Evolutionary conservation across 2,113 vertebrate genomes (phyloP).

Genomic region (Oreochromis aureus): DNA sequence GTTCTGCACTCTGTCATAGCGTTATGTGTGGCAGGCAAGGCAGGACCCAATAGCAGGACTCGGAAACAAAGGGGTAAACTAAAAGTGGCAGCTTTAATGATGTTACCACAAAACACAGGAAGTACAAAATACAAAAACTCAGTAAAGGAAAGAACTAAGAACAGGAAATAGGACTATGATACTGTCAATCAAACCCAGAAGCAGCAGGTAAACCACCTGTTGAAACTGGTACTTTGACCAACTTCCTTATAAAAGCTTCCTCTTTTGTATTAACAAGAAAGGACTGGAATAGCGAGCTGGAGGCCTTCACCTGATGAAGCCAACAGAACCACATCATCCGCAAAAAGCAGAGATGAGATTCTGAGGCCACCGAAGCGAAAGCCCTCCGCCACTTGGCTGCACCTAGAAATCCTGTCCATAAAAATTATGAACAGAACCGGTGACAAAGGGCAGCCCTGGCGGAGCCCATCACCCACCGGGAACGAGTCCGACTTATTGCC

Average conservation of each 20-base stretch:
- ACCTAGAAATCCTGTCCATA: too few relatives aligned
- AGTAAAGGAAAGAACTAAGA: neutral
- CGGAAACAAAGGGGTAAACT: fast-evolving
- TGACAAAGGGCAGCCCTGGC: too few relatives aligned
- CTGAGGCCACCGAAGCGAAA: too few relatives aligned
- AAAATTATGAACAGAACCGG: too few relatives aligned
- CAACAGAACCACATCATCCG: too few relatives aligned
- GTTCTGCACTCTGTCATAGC: neutral
- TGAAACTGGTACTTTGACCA: neutral
- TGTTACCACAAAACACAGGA: neutral
- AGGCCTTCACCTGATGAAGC: too few relatives aligned
- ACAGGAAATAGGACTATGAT: neutral
- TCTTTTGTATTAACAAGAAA: neutral
- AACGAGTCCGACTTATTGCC: too few relatives aligned
- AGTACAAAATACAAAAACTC: neutral
- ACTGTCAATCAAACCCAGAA: neutral
- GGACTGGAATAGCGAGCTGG: neutral
- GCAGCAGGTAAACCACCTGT: neutral
- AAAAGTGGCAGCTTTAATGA: neutral
- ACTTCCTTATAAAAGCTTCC: neutral
- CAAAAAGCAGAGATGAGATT: too few relatives aligned
- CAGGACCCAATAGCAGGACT: neutral
- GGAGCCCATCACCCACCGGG: too few relatives aligned
- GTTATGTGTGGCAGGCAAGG: neutral
- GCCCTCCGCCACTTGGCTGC: too few relatives aligned